phyloP scores from a whole-genome alignment of 2,113 vertebrate genomes.

The Phyllostomus hastatus region DNA sequence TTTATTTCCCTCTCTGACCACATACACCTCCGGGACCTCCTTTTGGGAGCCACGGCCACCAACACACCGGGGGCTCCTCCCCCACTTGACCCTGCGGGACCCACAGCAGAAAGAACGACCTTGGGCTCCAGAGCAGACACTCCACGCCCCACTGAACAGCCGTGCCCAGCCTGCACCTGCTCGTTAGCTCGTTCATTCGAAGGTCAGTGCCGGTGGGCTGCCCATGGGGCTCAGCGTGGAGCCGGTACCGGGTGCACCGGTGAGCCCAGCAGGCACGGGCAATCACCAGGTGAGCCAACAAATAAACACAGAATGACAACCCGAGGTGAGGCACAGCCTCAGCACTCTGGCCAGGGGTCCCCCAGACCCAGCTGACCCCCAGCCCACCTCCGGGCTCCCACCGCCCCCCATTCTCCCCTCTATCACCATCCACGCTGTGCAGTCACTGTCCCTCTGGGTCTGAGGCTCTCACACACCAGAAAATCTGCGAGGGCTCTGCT shows the following conservation, averaged over 20 bases:
- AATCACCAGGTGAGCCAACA: background rate
- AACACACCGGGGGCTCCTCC: background rate
- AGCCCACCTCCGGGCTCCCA: background rate
- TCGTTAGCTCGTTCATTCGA: background rate
- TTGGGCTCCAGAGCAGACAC: background rate
- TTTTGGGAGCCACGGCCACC: background rate
- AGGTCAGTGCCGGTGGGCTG: too few species aligned
- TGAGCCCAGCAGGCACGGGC: background rate
- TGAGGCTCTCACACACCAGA: background rate
- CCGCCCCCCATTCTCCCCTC: fast-evolving
- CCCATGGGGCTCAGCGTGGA: background rate
- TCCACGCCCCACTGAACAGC: background rate
- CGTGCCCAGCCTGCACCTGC: too few species aligned
- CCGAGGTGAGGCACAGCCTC: background rate
- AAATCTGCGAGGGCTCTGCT: fast-evolving
- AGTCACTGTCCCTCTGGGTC: background rate
- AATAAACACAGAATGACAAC: background rate
- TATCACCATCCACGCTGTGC: background rate
- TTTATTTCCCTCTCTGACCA: background rate
- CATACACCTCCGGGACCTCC: too few species aligned
- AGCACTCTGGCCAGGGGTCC: background rate
- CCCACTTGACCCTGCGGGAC: background rate
- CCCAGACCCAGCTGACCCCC: background rate
- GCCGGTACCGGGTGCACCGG: fast-evolving
- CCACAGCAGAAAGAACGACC: too few species aligned